These are phyloP conservation scores for Plagodis pulveraria DNA, from an alignment of 2,888 invertebrate genomes.

Conservation along the genomic window DNA sequence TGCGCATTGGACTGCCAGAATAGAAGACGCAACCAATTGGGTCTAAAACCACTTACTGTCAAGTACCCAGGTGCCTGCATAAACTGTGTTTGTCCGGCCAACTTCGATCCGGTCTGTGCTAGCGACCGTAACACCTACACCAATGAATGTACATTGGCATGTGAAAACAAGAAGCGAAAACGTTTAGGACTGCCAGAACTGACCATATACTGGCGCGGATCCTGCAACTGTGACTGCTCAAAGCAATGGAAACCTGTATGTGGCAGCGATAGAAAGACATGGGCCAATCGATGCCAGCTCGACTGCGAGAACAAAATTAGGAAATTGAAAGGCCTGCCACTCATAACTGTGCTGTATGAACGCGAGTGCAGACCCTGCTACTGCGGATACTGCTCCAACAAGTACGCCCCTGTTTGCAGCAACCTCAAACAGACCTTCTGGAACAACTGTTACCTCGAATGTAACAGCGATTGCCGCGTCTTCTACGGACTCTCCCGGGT, in stretches of 20 bases:
- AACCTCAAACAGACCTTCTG: slow-evolving; percentile 44
- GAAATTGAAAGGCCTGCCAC: slow-evolving; percentile 1
- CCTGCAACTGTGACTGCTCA: slow-evolving; percentile 45
- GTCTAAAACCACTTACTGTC: slow-evolving; percentile 28
- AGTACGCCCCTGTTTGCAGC: slow-evolving; percentile 47
- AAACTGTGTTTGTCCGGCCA: slow-evolving; percentile 41
- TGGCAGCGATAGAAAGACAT: slow-evolving; percentile 44
- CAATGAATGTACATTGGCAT: slow-evolving; percentile 46
- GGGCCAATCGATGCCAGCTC: slow-evolving; percentile 44
- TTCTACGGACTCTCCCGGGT: slow-evolving; percentile 26
- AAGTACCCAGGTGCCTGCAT: slow-evolving; percentile 43
- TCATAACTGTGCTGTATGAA: slow-evolving; percentile 8
- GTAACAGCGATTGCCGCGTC: slow-evolving; percentile 41
- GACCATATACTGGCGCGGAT: slow-evolving; percentile 31
- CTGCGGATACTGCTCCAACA: slow-evolving; percentile 33
- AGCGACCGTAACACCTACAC: slow-evolving; percentile 46
- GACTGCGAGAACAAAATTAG: slow-evolving; percentile 45
- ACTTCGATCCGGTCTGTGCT: slow-evolving; percentile 49
- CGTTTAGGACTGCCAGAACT: slow-evolving; percentile 20
- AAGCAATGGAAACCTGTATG: slow-evolving; percentile 43
- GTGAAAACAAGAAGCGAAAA: slow-evolving; percentile 39
- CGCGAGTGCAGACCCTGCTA: slow-evolving; percentile 18
- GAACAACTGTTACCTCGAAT: slow-evolving; percentile 49
- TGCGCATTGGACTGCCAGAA: slow-evolving; percentile 50
- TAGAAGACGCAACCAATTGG: slow-evolving; percentile 37